Percentiles rank a stretch among this genome's conserved stretches.
Evolutionary conservation across 2,113 vertebrate genomes (phyloP).

Genomic region (Fregata magnificens): DNA sequence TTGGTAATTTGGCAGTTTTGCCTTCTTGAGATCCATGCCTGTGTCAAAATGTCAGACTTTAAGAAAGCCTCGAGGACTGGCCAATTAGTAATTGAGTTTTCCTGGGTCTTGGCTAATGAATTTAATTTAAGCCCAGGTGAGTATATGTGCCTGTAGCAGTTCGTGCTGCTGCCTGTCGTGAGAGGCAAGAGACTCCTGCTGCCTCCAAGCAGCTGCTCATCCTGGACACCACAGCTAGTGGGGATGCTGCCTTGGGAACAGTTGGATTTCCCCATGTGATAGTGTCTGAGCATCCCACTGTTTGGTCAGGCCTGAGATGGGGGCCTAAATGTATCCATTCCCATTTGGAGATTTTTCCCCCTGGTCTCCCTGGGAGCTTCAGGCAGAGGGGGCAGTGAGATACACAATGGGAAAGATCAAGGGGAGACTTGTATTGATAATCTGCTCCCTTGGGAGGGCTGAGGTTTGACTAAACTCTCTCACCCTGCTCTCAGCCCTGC

Average conservation of each 20-base stretch:
- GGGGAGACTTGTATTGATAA: neutral
- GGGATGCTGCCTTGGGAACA: neutral
- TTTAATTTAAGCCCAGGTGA: neutral
- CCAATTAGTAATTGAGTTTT: neutral
- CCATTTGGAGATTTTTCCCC: neutral
- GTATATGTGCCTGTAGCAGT: accelerated
- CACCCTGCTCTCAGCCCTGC: neutral
- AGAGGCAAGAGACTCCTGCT: accelerated
- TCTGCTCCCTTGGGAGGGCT: neutral
- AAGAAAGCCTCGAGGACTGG: neutral
- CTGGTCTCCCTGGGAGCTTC: neutral
- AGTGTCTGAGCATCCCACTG: neutral
- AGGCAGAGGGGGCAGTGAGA: neutral
- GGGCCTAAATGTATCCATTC: neutral
- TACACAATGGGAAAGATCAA: neutral
- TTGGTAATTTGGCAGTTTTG: neutral
- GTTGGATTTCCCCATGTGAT: neutral
- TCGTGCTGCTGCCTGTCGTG: neutral
- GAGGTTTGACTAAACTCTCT: neutral
- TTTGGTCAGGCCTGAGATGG: neutral
- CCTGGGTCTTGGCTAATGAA: neutral
- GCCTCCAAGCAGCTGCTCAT: neutral
- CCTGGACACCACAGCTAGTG: accelerated
- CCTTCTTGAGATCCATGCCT: neutral
- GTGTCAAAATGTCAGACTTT: neutral